A percentile compares a stretch with the other conserved stretches of the same genome.
Evolutionary conservation across 2,113 vertebrate species (phyloP).

Genomic region (Chaetops frenatus): DNA sequence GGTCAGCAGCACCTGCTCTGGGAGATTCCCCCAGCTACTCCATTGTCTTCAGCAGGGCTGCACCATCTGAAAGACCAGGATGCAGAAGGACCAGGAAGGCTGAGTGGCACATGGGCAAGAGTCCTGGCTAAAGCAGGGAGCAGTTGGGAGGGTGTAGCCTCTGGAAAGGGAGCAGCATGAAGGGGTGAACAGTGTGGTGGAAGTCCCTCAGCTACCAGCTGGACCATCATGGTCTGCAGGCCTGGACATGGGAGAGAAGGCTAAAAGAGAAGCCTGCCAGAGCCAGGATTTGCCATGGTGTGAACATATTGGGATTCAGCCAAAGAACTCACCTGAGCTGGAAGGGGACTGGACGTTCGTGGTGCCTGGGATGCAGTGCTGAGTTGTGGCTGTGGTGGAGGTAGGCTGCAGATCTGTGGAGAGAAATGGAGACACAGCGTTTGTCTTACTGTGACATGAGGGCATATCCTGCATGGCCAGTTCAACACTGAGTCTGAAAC

Average conservation of each 20-base stretch:
- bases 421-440: background rate
- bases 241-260: background rate
- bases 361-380: conserved; percentile 56
- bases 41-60: background rate
- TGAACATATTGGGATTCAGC: rapidly evolving
- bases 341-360: conserved; percentile 62
- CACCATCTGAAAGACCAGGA: background rate
- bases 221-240: background rate
- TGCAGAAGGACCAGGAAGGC: background rate
- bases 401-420: conserved; percentile 52
- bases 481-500: background rate
- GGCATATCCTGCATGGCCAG: background rate
- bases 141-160: rapidly evolving
- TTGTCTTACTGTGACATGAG: background rate
- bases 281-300: background rate
- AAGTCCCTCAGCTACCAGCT: background rate
- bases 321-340: conserved; percentile 46
- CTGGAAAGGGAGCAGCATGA: background rate
- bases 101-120: background rate
- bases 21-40: background rate
- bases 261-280: background rate
- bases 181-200: background rate
- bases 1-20: background rate
- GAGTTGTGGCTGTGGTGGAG: conserved; percentile 45
- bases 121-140: background rate